phyloP scores from a whole-genome alignment of 1,140 invertebrate species.

The Pissodes strobi region DNA sequence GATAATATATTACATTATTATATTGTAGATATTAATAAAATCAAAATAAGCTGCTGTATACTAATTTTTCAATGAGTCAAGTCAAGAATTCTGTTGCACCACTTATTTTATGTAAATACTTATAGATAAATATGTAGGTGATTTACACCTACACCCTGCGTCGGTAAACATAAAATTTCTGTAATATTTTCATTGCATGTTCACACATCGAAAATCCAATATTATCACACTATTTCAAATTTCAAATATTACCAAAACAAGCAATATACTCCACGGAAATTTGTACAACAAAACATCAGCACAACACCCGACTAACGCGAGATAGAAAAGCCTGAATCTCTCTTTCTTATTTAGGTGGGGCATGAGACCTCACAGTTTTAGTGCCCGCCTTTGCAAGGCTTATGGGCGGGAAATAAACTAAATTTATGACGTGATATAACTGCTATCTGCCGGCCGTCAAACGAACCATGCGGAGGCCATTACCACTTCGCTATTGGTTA shows the following conservation, averaged over 20 bases:
- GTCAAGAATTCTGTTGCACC: too few species aligned
- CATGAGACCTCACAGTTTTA: conserved; percentile 38
- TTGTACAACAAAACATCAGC: conserved; percentile 19
- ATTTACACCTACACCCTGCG: too few species aligned
- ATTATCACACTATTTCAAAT: conserved; percentile 32
- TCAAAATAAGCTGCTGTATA: too few species aligned
- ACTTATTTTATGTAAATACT: too few species aligned
- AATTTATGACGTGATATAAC: conserved; percentile 58
- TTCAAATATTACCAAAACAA: conserved; percentile 32
- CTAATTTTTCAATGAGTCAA: too few species aligned
- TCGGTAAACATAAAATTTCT: conserved; percentile 12
- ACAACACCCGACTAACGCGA: conserved; percentile 4
- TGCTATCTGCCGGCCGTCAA: conserved; percentile 57
- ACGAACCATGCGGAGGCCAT: conserved; percentile 57
- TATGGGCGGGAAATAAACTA: conserved; percentile 56
- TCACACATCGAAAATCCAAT: conserved; percentile 21
- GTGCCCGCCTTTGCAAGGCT: conserved; percentile 49
- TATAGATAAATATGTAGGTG: too few species aligned
- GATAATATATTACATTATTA: too few species aligned
- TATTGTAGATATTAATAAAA: too few species aligned
- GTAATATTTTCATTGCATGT: conserved; percentile 23
- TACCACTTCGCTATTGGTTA: conserved; percentile 55
- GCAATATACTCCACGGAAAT: conserved; percentile 8
- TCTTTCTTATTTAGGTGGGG: conserved; percentile 36
- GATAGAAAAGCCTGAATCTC: conserved; percentile 22